Evolutionary conservation across 2,797 vertebrate genomes (phyloP), one percentile per base, ranked within the genome.

Genomic region (Lagocephalus sceleratus): DNA sequence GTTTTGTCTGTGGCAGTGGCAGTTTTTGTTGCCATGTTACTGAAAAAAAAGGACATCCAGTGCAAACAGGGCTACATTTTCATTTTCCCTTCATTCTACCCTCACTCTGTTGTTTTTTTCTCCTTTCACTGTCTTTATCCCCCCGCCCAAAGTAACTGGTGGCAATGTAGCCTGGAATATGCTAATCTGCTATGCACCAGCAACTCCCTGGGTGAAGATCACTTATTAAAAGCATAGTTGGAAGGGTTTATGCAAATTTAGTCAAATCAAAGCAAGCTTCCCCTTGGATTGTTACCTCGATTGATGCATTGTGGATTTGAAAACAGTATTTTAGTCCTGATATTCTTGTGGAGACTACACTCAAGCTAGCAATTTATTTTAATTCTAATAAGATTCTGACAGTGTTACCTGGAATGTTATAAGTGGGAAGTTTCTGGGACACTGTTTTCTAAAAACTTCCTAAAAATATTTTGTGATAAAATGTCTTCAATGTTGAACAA

Each of bases 211-310:
- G 86, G 83, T 90, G 87, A 83, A 80, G 84, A 87, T 88, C 87
- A 88, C 86, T 88, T 90, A 90, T 90, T 90, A 88, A 88, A 86
- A 88, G 81, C 77, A 83, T 90, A 90, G 85, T 90, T 88, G 85
- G 87, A 76, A 88, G 83, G 87, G 86, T 88, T 88, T 88, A 90
- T 90, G 88, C 81, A 87, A 88, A 88, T 90, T 20, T 20, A 69
- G 63, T 70, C 73, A 82, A 88, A 88, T 90, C 87, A 90, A 90
- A 90, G 87, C 70, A 65, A 82, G 72, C 79, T 73, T 82, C 82
- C 81, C 76, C 76, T 73, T 75, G 79, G 81, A 84, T 86, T 71
- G 81, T 78, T 79, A 81, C 81, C 71, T 60, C 71, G 73, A 76
- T 82, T 79, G 82, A 84, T 83, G 76, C 71, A 79, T 65, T 83